Evolutionary conservation across 2,113 vertebrate genomes (phyloP), one percentile per base, ranked within the genome.

Genomic region (Ploceus nigricollis): DNA sequence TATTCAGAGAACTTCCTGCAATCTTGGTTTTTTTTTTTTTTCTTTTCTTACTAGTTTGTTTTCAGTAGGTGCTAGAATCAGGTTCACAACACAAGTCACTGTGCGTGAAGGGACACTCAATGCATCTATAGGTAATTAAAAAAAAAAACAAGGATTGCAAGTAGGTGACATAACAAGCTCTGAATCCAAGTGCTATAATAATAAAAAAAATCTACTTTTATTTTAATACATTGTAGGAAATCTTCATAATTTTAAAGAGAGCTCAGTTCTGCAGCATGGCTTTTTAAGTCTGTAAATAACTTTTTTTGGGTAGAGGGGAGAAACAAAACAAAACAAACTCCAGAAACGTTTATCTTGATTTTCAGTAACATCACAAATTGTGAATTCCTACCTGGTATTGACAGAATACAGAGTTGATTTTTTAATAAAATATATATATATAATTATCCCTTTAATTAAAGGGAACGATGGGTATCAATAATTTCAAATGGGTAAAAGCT

Each of bases 181-280:
- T 98, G 98, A 98, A 98, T 98, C 98, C 98, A 98, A 99, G 99
- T 99, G 99, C 99, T 99, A 98, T 99, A 98, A 99, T 99, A 98
- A 99, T 98, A 99, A 98, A 98, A 98, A 98, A 87, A 99, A 98
- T 99, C 98, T 98, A 98, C 98, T 98, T 99, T 99, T 99, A 99
- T 99, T 99, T 99, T 99, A 99, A 98, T 99, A 99, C 99, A 99
- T 99, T 98, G 98, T 99, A 99, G 99, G 98, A 98, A 98, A 98
- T 98, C 99, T 98, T 99, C 98, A 99, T 99, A 98, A 99, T 99
- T 99, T 99, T 98, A 98, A 98, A 98, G 98, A 98, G 98, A 97
- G 93, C 96, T 97, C 95, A 94, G 98, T 98, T 98, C 99, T 98
- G 98, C 98, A 98, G 99, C 99, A 99, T 99, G 99, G 98, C 98